Evolutionary conservation across 2,888 invertebrate species (phyloP).

Genomic region (Zhuqinia jingwanae): DNA sequence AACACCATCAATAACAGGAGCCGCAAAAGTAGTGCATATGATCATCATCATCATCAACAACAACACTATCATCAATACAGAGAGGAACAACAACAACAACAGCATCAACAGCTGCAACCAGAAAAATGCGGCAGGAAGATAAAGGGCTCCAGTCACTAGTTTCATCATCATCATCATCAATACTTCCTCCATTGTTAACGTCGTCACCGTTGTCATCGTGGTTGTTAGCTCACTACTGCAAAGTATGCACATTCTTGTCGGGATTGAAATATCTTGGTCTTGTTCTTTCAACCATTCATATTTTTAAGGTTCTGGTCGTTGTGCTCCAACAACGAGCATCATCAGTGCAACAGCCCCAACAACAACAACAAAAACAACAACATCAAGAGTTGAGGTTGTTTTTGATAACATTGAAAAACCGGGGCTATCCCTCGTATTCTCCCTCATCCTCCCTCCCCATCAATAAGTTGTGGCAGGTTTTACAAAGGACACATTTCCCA

Average conservation of each 20-base stretch:
- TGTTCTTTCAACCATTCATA: background rate
- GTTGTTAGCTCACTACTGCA: background rate
- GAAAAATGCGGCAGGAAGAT: conserved; percentile 65
- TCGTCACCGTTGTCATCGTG: background rate
- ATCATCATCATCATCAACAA: conserved; percentile 1
- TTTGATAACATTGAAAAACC: too few species aligned
- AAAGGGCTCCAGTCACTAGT: conserved; percentile 53
- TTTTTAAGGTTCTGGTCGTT: conserved; percentile 3
- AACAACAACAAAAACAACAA: background rate
- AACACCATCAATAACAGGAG: background rate
- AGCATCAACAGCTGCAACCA: conserved; percentile 51
- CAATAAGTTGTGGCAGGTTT: too few species aligned
- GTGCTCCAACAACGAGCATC: background rate
- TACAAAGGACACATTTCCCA: background rate
- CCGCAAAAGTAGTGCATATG: conserved; percentile 12
- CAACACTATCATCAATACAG: conserved; percentile 22
- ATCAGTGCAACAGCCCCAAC: background rate
- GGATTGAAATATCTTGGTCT: conserved; percentile 13
- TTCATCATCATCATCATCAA: conserved; percentile 26
- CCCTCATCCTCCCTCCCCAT: too few species aligned
- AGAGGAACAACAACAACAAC: conserved; percentile 7
- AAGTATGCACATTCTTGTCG: background rate
- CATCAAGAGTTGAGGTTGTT: too few species aligned
- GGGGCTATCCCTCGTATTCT: too few species aligned
- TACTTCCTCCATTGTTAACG: background rate